Conservation (phyloP, 2,113 vertebrate genomes). For the Mirounga angustirostris region DNA sequence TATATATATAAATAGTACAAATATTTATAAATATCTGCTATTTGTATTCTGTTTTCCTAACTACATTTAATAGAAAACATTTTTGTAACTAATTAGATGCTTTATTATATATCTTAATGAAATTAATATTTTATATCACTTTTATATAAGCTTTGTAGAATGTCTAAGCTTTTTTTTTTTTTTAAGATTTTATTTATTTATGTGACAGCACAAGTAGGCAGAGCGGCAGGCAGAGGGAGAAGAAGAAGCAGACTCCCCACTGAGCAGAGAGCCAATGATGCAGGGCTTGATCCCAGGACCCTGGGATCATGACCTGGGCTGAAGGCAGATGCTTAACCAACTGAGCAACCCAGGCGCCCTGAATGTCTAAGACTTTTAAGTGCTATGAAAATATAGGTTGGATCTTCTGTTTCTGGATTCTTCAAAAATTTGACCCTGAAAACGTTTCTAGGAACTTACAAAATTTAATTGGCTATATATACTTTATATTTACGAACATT, state of each 20-base stretch:
- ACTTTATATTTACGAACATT: not conserved
- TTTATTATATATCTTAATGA: not conserved
- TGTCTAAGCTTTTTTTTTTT: not conserved
- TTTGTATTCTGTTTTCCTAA: not conserved
- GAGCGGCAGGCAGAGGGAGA: not conserved
- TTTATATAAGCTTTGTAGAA: not conserved
- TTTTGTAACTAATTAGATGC: not conserved
- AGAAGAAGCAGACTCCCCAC: not conserved
- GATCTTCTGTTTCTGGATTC: not conserved
- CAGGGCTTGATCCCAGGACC: not conserved
- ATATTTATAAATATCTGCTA: not conserved
- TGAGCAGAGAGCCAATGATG: not conserved
- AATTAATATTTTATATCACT: slow-evolving; percentile 35
- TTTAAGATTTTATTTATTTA: not conserved
- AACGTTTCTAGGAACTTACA: not conserved
- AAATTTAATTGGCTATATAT: not conserved
- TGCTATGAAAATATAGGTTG: not conserved
- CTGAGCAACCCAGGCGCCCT: not conserved
- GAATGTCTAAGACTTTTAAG: not conserved
- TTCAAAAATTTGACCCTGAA: not conserved
- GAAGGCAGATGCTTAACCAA: not conserved
- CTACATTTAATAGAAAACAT: not conserved
- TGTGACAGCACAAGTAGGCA: not conserved
- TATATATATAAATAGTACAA: not conserved
- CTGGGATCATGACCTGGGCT: not conserved